phyloP scores from a whole-genome alignment of 1,140 invertebrate species.

The Anadara kagoshimensis region DNA sequence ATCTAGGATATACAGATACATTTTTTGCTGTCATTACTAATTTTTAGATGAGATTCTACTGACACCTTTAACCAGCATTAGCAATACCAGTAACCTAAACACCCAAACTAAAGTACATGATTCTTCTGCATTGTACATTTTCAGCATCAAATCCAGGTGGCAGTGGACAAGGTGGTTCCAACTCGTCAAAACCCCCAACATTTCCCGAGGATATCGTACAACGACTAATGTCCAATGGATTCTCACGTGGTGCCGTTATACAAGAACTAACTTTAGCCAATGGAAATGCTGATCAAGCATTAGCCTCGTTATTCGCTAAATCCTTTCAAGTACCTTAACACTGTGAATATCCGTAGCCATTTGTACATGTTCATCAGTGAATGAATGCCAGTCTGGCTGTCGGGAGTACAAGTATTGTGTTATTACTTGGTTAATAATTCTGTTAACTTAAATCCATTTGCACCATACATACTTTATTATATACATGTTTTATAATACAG shows the following conservation, averaged over 20 bases:
- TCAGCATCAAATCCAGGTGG: slow-evolving; percentile 1
- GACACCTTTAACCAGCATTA: too few relatives aligned
- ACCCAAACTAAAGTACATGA: not conserved
- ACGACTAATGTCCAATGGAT: slow-evolving; percentile 61
- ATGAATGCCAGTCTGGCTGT: too few relatives aligned
- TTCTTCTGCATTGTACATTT: not conserved
- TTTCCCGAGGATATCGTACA: slow-evolving; percentile 62
- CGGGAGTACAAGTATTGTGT: too few relatives aligned
- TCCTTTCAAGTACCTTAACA: slow-evolving; percentile 48
- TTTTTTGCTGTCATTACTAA: too few relatives aligned
- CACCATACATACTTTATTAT: too few relatives aligned
- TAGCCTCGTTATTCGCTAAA: slow-evolving; percentile 67
- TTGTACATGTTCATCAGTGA: too few relatives aligned
- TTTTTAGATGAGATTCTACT: too few relatives aligned
- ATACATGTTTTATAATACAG: too few relatives aligned
- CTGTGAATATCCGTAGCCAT: too few relatives aligned
- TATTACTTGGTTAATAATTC: too few relatives aligned
- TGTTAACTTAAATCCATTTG: too few relatives aligned
- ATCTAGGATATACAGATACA: too few relatives aligned
- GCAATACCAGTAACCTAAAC: not conserved
- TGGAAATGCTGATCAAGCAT: slow-evolving; percentile 66
- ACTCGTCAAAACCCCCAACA: slow-evolving; percentile 19
- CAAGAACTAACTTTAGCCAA: slow-evolving; percentile 62
- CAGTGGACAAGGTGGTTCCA: slow-evolving; percentile 5
- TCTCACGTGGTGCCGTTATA: slow-evolving; percentile 62